A percentile compares a stretch with the other conserved stretches of the same genome.
These are phyloP conservation scores for Eclectus roratus DNA, from an alignment of 2,113 vertebrate species.

Conservation along the genomic window DNA sequence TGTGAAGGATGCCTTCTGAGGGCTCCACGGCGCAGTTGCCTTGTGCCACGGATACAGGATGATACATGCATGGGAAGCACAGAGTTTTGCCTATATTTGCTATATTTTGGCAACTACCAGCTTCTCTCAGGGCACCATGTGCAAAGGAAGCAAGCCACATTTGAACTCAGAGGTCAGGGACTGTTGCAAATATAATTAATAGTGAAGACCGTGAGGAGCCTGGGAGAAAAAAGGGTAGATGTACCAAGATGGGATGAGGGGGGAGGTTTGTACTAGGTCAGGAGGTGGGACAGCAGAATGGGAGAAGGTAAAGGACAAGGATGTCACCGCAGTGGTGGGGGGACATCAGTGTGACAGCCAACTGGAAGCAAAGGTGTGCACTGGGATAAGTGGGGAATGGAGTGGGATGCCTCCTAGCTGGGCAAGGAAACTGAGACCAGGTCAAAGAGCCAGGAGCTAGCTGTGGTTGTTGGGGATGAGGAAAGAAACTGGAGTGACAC, in stretches of 20 bases:
- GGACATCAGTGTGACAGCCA: neutral
- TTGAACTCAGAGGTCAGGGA: neutral
- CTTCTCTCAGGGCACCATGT: neutral
- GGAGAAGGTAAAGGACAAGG: neutral
- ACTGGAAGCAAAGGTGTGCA: neutral
- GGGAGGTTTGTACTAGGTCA: neutral
- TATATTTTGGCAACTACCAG: neutral
- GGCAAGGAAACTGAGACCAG: neutral
- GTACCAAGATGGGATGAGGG: neutral
- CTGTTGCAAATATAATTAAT: neutral
- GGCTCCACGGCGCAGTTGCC: fast-evolving
- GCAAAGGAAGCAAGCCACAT: neutral
- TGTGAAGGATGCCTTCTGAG: neutral
- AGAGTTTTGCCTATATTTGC: neutral
- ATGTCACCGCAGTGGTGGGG: neutral
- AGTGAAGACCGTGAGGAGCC: neutral
- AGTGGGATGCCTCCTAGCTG: neutral
- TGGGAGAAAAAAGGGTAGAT: neutral
- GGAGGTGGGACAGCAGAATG: neutral
- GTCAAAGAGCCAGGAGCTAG: neutral
- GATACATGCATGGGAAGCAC: neutral
- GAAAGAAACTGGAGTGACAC: neutral
- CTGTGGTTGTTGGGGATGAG: neutral
- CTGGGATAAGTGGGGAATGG: neutral
- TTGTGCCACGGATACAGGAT: neutral